Evolutionary conservation across 2,113 vertebrate species (phyloP), one percentile per base, ranked within the genome.

Genomic region (Clinocottus analis): DNA sequence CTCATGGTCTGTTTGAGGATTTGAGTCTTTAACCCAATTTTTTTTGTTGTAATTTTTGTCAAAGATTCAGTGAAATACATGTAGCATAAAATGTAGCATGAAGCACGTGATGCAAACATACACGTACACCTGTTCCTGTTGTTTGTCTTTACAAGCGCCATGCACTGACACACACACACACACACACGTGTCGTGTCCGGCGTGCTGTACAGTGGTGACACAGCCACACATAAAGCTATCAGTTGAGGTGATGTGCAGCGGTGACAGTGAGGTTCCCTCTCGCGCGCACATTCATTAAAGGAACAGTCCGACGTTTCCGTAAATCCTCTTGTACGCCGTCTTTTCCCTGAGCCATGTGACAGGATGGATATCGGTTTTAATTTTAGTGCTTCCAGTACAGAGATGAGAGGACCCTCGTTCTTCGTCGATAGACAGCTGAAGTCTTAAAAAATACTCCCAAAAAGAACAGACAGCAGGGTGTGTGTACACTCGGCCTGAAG

Each of bases 201-300:
- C 80, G 80, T 89, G 90, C 89, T 90, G 75, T 88, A 89, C 89
- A 92, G 69, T 72, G 78, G 69, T 78, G 80, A 85, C 61, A 82
- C 80, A 67, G 41, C 33, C 87, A 77, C 76, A 78, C 84, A 83
- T 89, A 80, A 90, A 85, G 84, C 84, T 91, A 89, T 91, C 84
- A 81, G 76, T 83, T 89, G 87, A 91, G 87, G 89, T 88, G 89
- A 85, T 89, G 84, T 64, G 89, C 85, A 92, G 88, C 73, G 25
- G 62, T 82, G 79, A 91, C 85, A 84, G 80, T 87, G 79, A 79
- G n/a, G 60, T 72, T 81, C 62, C 31, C 11, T 64, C 45, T 80
- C 70, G 33, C 37, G 6, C 79, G 7, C 71, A 84, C 82, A 79
- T 72, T 70, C 76, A 55, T 63, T 73, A 70, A 73, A 75, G 31